phyloP scores from a whole-genome alignment of 37 sponge, comb jelly and placozoan species.

The Agelas oroides region DNA sequence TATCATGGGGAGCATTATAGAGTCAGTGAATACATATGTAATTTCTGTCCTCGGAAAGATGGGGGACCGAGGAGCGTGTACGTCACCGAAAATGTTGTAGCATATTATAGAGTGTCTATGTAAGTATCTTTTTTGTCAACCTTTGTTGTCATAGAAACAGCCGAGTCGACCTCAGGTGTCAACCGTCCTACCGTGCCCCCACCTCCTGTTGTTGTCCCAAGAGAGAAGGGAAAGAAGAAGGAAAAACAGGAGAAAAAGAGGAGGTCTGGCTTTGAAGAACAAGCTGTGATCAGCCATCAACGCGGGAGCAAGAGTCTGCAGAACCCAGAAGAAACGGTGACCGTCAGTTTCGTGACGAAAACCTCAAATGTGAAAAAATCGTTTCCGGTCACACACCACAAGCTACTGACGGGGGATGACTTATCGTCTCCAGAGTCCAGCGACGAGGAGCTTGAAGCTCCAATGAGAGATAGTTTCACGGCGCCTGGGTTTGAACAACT shows the following conservation, averaged over 20 bases:
- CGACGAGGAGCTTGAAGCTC: conserved; percentile 7
- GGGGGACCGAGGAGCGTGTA: too few relatives aligned
- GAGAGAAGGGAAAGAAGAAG: background rate
- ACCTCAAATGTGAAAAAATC: conserved; percentile 17
- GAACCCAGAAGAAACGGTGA: conserved; percentile 34
- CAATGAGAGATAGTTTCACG: conserved; percentile 15
- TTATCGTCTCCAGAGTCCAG: conserved; percentile 15
- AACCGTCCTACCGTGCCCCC: background rate
- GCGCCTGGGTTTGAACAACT: conserved; percentile 32
- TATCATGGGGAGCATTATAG: too few relatives aligned
- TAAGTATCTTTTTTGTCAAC: too few relatives aligned
- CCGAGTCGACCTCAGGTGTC: too few relatives aligned
- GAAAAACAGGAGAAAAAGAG: background rate
- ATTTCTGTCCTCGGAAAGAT: too few relatives aligned
- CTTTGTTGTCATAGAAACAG: too few relatives aligned
- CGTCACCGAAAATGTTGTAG: too few relatives aligned
- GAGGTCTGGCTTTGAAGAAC: background rate
- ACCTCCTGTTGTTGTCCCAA: background rate
- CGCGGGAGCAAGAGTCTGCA: conserved; percentile 12
- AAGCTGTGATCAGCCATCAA: conserved; percentile 19
- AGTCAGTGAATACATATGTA: too few relatives aligned
- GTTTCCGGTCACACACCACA: conserved; percentile 25
- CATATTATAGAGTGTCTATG: too few relatives aligned
- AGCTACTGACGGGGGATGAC: conserved; percentile 13
- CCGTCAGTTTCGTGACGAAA: conserved; percentile 19